Evolutionary conservation across 1,140 invertebrate species (phyloP).

Genomic region (Drosophila sturtevanti): DNA sequence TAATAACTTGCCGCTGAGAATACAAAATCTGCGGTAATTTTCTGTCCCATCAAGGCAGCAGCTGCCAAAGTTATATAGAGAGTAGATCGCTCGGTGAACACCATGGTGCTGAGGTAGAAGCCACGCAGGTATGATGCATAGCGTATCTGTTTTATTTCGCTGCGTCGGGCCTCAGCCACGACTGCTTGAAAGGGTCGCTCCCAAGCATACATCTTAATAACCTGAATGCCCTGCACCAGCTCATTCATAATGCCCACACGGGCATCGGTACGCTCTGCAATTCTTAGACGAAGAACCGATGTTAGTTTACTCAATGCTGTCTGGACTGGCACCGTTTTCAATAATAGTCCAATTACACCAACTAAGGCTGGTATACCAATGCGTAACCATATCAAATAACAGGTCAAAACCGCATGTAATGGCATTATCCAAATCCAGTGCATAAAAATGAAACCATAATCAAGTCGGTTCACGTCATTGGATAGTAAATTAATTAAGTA

Average conservation of each 20-base stretch:
- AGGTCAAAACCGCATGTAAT: conserved; percentile 85
- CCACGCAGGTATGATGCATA: conserved; percentile 88
- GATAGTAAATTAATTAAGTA: conserved; percentile 93
- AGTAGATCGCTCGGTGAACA: conserved; percentile 89
- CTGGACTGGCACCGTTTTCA: conserved; percentile 88
- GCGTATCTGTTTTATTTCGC: conserved; percentile 88
- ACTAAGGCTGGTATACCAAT: conserved; percentile 88
- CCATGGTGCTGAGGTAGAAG: conserved; percentile 87
- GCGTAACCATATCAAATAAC: conserved; percentile 88
- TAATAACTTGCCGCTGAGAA: conserved; percentile 89
- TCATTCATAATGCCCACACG: conserved; percentile 92
- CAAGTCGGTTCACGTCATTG: conserved; percentile 89
- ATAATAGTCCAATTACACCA: conserved; percentile 86
- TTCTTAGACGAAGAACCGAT: conserved; percentile 83
- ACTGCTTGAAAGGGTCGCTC: conserved; percentile 87
- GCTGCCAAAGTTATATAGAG: conserved; percentile 89
- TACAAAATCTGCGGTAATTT: conserved; percentile 87
- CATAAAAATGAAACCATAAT: conserved; percentile 85
- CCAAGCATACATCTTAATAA: conserved; percentile 93
- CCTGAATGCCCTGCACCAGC: conserved; percentile 88
- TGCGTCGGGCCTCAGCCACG: conserved; percentile 84
- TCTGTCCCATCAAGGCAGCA: conserved; percentile 87
- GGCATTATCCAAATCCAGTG: conserved; percentile 89
- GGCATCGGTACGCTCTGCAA: conserved; percentile 87
- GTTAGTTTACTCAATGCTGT: conserved; percentile 85